phyloP scores from a whole-genome alignment of 2,113 vertebrate genomes.

The mouse (Mus musculus) region DNA sequence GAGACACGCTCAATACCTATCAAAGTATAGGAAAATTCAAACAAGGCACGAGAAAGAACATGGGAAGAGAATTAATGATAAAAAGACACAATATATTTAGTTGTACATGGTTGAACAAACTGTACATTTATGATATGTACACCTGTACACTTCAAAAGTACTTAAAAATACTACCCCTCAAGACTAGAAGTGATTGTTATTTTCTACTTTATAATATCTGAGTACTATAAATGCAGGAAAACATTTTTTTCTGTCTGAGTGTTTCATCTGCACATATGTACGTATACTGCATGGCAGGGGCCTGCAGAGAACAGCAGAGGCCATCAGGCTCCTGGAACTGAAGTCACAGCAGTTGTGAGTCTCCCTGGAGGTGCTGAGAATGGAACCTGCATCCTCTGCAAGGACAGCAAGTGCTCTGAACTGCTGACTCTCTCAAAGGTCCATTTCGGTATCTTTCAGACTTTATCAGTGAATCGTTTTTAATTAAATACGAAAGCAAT shows the following conservation, averaged over 20 bases:
- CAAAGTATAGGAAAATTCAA: not conserved
- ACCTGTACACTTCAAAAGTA: slow-evolving; percentile 12
- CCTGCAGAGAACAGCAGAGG: not conserved
- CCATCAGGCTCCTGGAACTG: not conserved
- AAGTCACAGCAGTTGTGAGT: not conserved
- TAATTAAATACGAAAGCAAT: slow-evolving; percentile 54
- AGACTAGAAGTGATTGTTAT: not conserved
- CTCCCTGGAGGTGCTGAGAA: not conserved
- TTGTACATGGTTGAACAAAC: not conserved
- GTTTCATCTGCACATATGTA: not conserved
- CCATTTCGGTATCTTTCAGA: slow-evolving; percentile 2
- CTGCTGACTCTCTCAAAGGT: not conserved
- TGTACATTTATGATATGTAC: not conserved
- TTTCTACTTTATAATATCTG: slow-evolving; percentile 38
- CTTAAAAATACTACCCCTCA: slow-evolving; percentile 26
- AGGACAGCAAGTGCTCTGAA: not conserved
- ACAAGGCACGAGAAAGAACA: slow-evolving; percentile 4
- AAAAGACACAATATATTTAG: slow-evolving; percentile 2
- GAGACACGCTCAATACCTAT: not conserved
- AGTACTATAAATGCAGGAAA: not conserved
- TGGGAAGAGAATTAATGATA: slow-evolving; percentile 15
- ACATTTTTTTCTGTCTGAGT: not conserved
- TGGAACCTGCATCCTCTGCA: not conserved
- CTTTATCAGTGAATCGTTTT: slow-evolving; percentile 1
- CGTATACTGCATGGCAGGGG: not conserved